A percentile compares a stretch with the other conserved stretches of the same genome.
Evolutionary conservation across 2,797 vertebrate species (phyloP).

Genomic region (Oryzias dopingdopingensis): DNA sequence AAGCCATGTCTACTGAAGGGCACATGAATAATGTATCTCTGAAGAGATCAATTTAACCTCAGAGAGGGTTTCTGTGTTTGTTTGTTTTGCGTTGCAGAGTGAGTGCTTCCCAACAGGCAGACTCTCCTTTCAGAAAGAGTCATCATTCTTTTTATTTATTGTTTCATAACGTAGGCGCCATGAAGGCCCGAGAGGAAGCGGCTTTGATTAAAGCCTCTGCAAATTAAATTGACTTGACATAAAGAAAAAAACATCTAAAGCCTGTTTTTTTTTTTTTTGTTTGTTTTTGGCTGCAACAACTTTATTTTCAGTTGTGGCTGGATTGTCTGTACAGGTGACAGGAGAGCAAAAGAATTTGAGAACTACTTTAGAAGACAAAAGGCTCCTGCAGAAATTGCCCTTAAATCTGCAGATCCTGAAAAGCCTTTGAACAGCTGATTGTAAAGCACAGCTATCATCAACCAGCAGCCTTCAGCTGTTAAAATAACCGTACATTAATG

Average conservation of each 20-base stretch:
- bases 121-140: slow-evolving; percentile 12
- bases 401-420: no score
- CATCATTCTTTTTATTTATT: slow-evolving; percentile 15
- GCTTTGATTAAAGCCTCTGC: slow-evolving; percentile 36
- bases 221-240: slow-evolving; percentile 30
- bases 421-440: no score
- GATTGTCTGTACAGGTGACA: slow-evolving; percentile 3
- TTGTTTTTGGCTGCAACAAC: no score
- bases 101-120: slow-evolving; percentile 36
- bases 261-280: background rate
- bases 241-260: slow-evolving; percentile 2
- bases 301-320: no score
- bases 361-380: no score
- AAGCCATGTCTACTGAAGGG: slow-evolving; percentile 34
- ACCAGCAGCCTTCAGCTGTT: no score
- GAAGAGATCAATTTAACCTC: slow-evolving; percentile 45
- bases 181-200: slow-evolving; percentile 9
- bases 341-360: no score
- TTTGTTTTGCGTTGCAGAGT: slow-evolving; percentile 31
- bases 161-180: slow-evolving; percentile 18
- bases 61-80: slow-evolving; percentile 30
- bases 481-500: no score
- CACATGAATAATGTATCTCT: slow-evolving; percentile 54
- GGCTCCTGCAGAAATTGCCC: no score
- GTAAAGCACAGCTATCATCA: no score